Evolutionary conservation across 2,113 vertebrate genomes (phyloP), one percentile per base, ranked within the genome.

Genomic region (Tenebrosternarchus preto): DNA sequence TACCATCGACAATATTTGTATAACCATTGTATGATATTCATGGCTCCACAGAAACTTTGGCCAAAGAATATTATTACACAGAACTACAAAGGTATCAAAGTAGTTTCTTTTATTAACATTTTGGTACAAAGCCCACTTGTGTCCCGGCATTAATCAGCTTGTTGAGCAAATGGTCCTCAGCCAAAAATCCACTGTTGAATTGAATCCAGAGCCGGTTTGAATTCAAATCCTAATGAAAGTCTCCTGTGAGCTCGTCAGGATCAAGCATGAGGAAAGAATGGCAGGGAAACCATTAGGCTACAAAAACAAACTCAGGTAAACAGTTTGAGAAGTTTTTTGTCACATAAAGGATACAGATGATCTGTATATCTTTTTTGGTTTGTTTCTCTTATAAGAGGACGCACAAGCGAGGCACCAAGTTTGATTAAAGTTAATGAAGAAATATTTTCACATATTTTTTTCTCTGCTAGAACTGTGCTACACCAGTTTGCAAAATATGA

Each of bases 151-250:
- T 84, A 85, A 80, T 86, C 78, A 77, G 64, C 79, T 81, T n/a
- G 11, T 59, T 2, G 59, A 83, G 75, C 11, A 55, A 76, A 59
- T 60, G 76, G 57, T 78, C 24, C 64, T 59, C 69, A n/a, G 70
- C 39, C 70, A 64, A 76, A 81, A 61, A n/a, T 39, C 36, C 63
- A 72, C 77, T 61, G 60, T 76, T 70, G 75, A 69, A 50, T 76
- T 29, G 76, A 77, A 85, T 83, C 75, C 70, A 66, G 64, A 46
- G 55, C 73, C 57, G 73, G 80, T 4, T 55, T 55, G 80, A 80
- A 82, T 88, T 82, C 73, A 79, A 85, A 31, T 85, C 63, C n/a
- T 78, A 82, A 85, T 82, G 70, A 85, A 59, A 84, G 78, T 67
- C 36, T 33, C 39, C 36, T 43, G 16, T 72, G 63, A 86, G 81